Percentiles rank a stretch among this genome's conserved stretches.
These are phyloP conservation scores for Antrozous pallidus DNA, from an alignment of 2,797 vertebrate species.

Conservation along the genomic window DNA sequence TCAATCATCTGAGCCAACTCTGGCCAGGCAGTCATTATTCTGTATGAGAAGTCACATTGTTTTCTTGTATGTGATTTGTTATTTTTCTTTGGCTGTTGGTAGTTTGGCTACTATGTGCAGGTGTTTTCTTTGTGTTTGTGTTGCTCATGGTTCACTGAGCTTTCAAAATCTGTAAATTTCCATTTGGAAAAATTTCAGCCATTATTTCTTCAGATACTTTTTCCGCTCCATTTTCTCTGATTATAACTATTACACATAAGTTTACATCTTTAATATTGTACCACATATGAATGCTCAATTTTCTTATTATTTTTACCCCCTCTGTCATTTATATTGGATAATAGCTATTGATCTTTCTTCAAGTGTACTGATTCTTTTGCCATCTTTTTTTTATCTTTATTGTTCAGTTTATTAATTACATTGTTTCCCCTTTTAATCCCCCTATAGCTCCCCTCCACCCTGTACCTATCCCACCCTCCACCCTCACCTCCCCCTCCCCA, in stretches of 20 bases:
- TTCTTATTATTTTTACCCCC: background rate
- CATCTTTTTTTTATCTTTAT: too few species aligned
- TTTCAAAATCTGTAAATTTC: background rate
- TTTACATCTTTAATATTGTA: background rate
- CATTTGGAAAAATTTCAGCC: background rate
- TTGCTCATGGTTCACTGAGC: background rate
- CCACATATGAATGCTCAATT: background rate
- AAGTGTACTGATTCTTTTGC: background rate
- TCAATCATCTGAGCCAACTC: background rate
- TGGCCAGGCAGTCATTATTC: background rate
- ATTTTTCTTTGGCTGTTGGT: background rate
- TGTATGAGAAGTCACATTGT: background rate
- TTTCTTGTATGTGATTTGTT: background rate
- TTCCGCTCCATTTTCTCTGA: background rate
- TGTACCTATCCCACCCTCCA: too few species aligned
- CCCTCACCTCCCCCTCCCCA: too few species aligned
- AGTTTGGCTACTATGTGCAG: background rate
- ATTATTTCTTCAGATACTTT: background rate
- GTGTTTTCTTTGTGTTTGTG: background rate
- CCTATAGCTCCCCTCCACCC: too few species aligned
- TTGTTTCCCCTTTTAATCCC: too few species aligned
- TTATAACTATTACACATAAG: background rate
- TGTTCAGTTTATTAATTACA: too few species aligned
- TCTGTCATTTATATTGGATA: background rate
- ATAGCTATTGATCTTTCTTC: background rate